These are phyloP conservation scores for Folsomia candida DNA, from an alignment of 2,888 invertebrate genomes.

Conservation along the genomic window DNA sequence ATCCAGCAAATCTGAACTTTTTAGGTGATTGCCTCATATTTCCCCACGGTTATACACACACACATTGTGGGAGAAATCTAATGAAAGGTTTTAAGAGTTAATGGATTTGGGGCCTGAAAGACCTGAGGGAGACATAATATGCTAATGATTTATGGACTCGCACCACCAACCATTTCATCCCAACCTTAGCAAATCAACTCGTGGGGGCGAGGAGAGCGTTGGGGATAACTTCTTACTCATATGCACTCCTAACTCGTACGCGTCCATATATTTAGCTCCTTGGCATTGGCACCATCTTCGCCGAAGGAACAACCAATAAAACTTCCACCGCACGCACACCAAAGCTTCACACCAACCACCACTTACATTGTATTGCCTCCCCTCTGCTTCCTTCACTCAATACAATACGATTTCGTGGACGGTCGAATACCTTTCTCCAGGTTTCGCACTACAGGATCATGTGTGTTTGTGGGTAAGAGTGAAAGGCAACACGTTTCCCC, in stretches of 20 bases:
- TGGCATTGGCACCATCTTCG: neutral
- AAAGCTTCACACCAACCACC: neutral
- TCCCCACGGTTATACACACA: no score
- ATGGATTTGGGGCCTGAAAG: neutral
- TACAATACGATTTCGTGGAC: neutral
- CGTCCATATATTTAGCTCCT: no score
- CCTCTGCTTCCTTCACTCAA: neutral
- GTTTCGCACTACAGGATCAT: neutral
- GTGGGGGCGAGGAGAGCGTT: neutral
- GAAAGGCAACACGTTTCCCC: neutral
- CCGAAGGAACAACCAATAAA: neutral
- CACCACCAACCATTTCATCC: neutral
- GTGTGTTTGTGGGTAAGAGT: neutral
- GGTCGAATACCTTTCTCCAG: neutral
- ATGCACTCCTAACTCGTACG: no score
- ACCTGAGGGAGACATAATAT: neutral
- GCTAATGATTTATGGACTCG: neutral
- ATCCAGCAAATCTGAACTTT: no score
- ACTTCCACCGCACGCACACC: neutral
- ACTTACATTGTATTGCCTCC: neutral
- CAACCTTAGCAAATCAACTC: neutral
- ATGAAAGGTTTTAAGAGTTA: neutral
- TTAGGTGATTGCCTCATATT: no score
- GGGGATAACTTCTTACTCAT: neutral
- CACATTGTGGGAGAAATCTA: neutral